phyloP scores from a whole-genome alignment of 2,888 invertebrate species.

The Alentia gelatinosa region DNA sequence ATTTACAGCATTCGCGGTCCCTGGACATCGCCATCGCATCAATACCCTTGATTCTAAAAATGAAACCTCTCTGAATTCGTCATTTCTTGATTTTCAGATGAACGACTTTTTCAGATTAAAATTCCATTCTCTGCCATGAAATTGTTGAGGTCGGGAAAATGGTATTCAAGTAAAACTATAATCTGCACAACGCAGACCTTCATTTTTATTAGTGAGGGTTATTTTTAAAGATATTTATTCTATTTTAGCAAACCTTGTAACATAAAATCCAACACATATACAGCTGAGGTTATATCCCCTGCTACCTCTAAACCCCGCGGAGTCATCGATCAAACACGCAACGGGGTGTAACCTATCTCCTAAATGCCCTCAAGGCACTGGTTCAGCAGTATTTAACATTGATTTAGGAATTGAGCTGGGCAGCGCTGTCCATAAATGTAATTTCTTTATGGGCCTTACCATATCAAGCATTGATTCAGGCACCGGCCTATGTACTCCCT shows the following conservation, averaged over 20 bases:
- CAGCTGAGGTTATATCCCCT: background rate
- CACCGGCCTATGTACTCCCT: background rate
- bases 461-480: background rate
- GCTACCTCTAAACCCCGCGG: background rate
- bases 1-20: too few relatives aligned
- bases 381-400: background rate
- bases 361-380: background rate
- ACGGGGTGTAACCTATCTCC: background rate
- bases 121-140: too few relatives aligned
- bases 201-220: too few relatives aligned
- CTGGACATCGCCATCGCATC: too few relatives aligned
- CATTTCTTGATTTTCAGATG: too few relatives aligned
- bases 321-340: background rate
- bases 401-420: background rate
- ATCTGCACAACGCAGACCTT: too few relatives aligned
- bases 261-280: background rate
- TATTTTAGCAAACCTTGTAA: background rate
- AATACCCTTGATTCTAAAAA: too few relatives aligned
- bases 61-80: too few relatives aligned
- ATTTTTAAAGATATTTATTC: too few relatives aligned
- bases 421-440: background rate
- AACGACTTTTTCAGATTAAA: too few relatives aligned
- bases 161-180: too few relatives aligned
- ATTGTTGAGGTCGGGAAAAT: too few relatives aligned
- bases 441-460: background rate